These are phyloP conservation scores for Dascyllus trimaculatus DNA, from an alignment of 2,113 vertebrate species.

Conservation along the genomic window DNA sequence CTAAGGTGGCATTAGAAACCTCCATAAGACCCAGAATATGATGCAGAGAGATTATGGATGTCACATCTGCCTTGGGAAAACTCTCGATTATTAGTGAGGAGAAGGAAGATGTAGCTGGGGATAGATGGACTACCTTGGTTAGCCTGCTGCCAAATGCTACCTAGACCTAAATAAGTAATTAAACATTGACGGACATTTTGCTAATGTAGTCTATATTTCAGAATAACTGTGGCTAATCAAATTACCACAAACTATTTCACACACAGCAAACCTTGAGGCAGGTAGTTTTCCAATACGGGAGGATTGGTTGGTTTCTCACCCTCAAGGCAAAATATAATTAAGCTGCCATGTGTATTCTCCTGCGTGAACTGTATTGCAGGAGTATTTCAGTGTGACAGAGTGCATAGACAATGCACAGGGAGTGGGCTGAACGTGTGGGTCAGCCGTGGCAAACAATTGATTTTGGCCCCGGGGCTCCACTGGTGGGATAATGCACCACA, in stretches of 20 bases:
- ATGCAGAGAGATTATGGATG: too few relatives aligned
- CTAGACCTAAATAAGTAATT: too few relatives aligned
- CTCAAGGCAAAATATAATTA: constrained; percentile 36
- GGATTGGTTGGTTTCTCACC: neutral
- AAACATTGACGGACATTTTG: neutral
- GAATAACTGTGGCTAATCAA: constrained; percentile 13
- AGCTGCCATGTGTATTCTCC: constrained; percentile 11
- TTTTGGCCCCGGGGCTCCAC: constrained; percentile 8
- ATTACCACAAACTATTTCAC: neutral
- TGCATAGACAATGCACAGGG: constrained; percentile 8
- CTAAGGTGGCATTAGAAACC: too few relatives aligned
- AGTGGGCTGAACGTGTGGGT: constrained; percentile 11
- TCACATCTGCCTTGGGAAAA: too few relatives aligned
- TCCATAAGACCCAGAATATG: too few relatives aligned
- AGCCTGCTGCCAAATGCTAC: too few relatives aligned
- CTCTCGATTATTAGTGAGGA: too few relatives aligned
- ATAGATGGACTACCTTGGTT: neutral
- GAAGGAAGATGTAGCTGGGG: too few relatives aligned
- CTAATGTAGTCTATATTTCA: neutral
- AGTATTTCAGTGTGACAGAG: constrained; percentile 9
- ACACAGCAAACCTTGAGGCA: constrained; percentile 5
- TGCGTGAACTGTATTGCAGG: constrained; percentile 22
- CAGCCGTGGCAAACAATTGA: constrained; percentile 12
- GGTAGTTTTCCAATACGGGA: neutral
- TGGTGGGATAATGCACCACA: neutral